phyloP scores from a whole-genome alignment of 2,888 invertebrate species.

The Magallana nippona region DNA sequence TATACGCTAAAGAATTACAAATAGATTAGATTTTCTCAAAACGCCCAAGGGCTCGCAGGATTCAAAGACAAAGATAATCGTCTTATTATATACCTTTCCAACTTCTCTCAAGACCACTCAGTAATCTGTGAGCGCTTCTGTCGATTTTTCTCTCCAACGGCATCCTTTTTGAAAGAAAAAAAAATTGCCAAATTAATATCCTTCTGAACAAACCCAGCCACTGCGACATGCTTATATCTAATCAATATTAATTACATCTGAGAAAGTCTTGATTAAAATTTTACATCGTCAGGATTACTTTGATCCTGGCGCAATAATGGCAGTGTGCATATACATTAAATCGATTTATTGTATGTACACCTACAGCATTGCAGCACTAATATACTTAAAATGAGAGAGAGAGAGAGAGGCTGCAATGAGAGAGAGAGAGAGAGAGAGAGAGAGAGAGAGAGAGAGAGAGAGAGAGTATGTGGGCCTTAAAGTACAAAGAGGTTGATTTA shows the following conservation, averaged over 20 bases:
- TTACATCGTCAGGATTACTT: constrained; percentile 14
- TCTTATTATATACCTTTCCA: too few species aligned
- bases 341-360: constrained; percentile 2
- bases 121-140: background rate
- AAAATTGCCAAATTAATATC: background rate
- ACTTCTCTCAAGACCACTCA: too few species aligned
- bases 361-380: background rate
- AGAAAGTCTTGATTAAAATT: constrained; percentile 25
- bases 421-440: background rate
- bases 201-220: background rate
- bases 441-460: constrained; percentile 11
- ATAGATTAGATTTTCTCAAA: too few species aligned
- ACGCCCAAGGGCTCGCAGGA: too few species aligned
- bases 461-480: background rate
- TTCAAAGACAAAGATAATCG: too few species aligned
- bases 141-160: background rate
- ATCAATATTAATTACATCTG: constrained; percentile 22
- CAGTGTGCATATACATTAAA: background rate
- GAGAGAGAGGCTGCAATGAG: too few species aligned
- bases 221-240: constrained; percentile 1
- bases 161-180: background rate
- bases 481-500: background rate
- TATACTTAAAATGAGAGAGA: background rate
- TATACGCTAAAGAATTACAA: too few species aligned
- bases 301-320: background rate